These are phyloP conservation scores for Cryptops parisi DNA, from an alignment of 2,888 invertebrate species.

Conservation along the genomic window DNA sequence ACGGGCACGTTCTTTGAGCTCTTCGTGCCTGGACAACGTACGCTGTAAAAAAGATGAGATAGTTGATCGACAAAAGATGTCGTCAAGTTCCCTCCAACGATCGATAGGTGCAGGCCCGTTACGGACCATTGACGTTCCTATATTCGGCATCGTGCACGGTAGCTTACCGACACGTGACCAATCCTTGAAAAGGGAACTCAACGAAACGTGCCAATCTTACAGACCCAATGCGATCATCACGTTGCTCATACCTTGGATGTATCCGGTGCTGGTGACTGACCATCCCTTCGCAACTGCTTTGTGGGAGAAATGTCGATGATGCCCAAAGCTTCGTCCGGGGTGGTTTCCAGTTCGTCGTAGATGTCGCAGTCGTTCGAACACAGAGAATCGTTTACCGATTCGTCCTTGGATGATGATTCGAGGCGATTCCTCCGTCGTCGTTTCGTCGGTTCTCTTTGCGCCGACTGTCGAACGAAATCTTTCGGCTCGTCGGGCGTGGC, in stretches of 20 bases:
- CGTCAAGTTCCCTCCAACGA: neutral
- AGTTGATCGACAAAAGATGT: too few species aligned
- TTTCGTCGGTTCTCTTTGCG: constrained; percentile 11
- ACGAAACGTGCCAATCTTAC: too few species aligned
- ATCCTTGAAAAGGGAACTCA: too few species aligned
- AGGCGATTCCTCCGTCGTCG: constrained; percentile 20
- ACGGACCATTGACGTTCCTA: too few species aligned
- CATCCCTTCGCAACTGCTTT: constrained; percentile 12
- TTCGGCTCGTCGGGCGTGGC: constrained; percentile 13
- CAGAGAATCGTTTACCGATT: constrained; percentile 19
- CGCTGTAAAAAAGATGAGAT: constrained; percentile 46
- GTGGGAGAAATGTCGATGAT: constrained; percentile 14
- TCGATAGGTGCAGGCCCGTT: neutral
- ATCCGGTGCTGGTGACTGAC: constrained; percentile 12
- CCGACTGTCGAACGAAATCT: constrained; percentile 8
- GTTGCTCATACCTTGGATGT: constrained; percentile 8
- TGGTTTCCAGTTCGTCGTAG: constrained; percentile 6
- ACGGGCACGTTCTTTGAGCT: constrained; percentile 68
- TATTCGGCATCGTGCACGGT: too few species aligned
- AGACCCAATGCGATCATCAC: constrained; percentile 2
- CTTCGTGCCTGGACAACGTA: constrained; percentile 62
- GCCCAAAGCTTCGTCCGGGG: constrained; percentile 12
- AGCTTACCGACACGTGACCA: too few species aligned
- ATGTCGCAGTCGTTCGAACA: neutral
- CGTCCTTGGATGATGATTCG: constrained; percentile 26